These are phyloP conservation scores for Sciurus niger DNA, from an alignment of 2,113 vertebrate genomes.

Conservation along the genomic window DNA sequence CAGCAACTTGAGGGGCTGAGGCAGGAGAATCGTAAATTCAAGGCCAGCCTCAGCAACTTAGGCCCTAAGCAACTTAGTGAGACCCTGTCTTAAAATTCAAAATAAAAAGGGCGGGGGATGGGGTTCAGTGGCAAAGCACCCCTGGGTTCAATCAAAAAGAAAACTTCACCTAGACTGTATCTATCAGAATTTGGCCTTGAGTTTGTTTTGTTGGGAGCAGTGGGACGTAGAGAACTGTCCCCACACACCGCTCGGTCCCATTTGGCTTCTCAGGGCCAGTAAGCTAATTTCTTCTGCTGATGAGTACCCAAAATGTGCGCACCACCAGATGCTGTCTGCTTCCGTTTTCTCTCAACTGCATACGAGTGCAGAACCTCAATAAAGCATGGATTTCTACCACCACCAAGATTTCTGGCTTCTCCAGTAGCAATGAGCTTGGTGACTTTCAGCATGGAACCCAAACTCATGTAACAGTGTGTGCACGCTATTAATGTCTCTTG, in stretches of 20 bases:
- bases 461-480: slow-evolving; percentile 86
- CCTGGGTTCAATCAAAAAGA: not conserved
- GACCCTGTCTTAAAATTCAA: not conserved
- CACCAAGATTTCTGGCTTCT: slow-evolving; percentile 80
- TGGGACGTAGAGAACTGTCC: slow-evolving; percentile 33
- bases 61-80: not conserved
- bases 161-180: not conserved
- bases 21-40: not conserved
- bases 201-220: not conserved
- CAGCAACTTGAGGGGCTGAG: not conserved
- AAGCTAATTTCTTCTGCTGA: not conserved
- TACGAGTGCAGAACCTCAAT: slow-evolving; percentile 75
- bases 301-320: not conserved
- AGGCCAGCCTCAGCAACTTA: not conserved
- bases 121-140: not conserved
- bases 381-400: slow-evolving; percentile 84
- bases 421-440: slow-evolving; percentile 84
- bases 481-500: slow-evolving; percentile 87
- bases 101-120: not conserved
- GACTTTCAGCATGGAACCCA: slow-evolving; percentile 85
- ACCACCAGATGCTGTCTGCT: slow-evolving; percentile 86
- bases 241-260: too few relatives aligned
- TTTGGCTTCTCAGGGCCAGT: not conserved
- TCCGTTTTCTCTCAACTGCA: slow-evolving; percentile 78
- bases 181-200: slow-evolving; percentile 25